Evolutionary conservation across 92 coral and sea anemone genomes (phyloP), one percentile per base, ranked within the genome.

Genomic region (Zoanthus solanderi): DNA sequence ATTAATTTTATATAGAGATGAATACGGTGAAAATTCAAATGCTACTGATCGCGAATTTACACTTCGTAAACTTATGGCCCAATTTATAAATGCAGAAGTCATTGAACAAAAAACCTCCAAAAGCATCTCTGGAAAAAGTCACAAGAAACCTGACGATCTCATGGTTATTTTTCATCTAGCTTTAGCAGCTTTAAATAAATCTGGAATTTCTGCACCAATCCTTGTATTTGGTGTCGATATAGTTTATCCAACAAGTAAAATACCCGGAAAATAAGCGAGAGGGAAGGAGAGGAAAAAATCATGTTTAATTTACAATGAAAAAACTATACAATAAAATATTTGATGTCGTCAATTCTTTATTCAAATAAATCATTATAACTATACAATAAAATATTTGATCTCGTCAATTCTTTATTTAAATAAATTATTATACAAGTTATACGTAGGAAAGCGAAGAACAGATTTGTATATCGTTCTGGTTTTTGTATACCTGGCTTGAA

Each of bases 41-140:
- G 0, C 65, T 12, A 57, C 65, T 12, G 65, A 57, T 15, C 65
- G 65, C 65, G 65, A 57, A 9, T 57, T 1, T 12, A 57, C 65
- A 0, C 65, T 57, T 57, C 65, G 65, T 57, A 57, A 57, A 57
- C 65, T 57, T 6, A 23, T 68, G 73, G 10, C 44, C 9, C 44
- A 28, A 18, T 68, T 23, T 32, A 6, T 23, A 18, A 68, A 32
- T 6, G 44, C 44, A 32, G 44, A 68, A 68, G 73, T 23, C 1
- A 68, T 28, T 23, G 32, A 68, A 12, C 44, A 23, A 23, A 68
- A 68, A 18, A 68, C 7, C 9, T 68, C 73, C 34, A 68, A 68
- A 18, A 68, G 34, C 34, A 68, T 68, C 2, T 68, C 73, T n/a
- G 73, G 73, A 68, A 68, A 68, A 68, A n/a, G 73, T n/a, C 73